phyloP scores from a whole-genome alignment of 2,888 invertebrate genomes.

The Papilio demoleus region DNA sequence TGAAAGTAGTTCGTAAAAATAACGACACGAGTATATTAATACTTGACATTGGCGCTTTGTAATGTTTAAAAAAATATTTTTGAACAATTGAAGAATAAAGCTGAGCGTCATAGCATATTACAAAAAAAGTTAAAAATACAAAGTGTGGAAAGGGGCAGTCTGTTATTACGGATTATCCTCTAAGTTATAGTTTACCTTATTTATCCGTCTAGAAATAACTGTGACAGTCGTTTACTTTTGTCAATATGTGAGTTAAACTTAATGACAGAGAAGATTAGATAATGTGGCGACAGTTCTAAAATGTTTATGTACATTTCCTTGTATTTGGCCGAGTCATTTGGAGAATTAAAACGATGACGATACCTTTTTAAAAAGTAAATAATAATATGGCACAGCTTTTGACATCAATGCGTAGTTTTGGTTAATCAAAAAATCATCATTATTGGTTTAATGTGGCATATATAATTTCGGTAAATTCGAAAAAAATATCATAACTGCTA shows the following conservation, averaged over 20 bases:
- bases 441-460: too few relatives aligned
- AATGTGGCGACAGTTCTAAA: neutral
- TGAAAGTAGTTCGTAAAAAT: too few relatives aligned
- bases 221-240: conserved; percentile 26
- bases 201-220: conserved; percentile 11
- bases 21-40: too few relatives aligned
- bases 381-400: too few relatives aligned
- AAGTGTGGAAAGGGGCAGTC: neutral
- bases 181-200: neutral
- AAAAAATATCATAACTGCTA: neutral
- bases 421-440: too few relatives aligned
- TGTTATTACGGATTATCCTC: neutral
- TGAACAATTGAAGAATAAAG: neutral
- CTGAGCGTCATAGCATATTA: neutral
- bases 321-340: neutral
- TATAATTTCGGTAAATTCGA: neutral
- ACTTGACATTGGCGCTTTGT: too few relatives aligned
- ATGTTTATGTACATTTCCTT: conserved; percentile 10
- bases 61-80: neutral
- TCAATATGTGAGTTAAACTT: conserved; percentile 31
- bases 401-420: too few relatives aligned
- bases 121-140: neutral
- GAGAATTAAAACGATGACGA: neutral
- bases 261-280: conserved; percentile 27
- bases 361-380: neutral